Evolutionary conservation across 2,797 vertebrate species (phyloP).

Genomic region (Catostomus latipinnis): DNA sequence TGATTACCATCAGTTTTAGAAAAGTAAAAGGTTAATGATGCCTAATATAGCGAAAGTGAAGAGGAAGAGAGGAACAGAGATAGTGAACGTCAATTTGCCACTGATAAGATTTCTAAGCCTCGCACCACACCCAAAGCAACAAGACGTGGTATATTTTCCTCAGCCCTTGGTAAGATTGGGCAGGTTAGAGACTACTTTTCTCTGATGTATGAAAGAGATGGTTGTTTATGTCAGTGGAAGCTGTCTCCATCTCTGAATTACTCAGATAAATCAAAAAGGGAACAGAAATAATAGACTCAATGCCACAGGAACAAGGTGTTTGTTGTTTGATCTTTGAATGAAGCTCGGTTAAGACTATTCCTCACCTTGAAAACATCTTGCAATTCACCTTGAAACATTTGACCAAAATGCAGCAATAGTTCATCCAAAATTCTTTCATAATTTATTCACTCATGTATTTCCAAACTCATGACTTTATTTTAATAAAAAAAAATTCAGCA

Average conservation of each 20-base stretch:
- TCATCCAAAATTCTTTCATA: too few species aligned
- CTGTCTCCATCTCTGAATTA: slow-evolving; percentile 48
- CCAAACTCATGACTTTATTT: too few species aligned
- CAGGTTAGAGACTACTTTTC: slow-evolving; percentile 46
- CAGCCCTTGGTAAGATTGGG: slow-evolving; percentile 11
- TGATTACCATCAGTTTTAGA: slow-evolving; percentile 78
- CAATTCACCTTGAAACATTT: too few species aligned
- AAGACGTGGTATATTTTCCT: slow-evolving; percentile 43
- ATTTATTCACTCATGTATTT: too few species aligned
- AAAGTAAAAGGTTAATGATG: slow-evolving; percentile 75
- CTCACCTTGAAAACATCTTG: too few species aligned
- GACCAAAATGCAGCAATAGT: too few species aligned
- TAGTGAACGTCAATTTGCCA: slow-evolving; percentile 61
- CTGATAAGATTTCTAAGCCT: slow-evolving; percentile 67
- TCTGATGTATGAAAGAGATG: slow-evolving; percentile 50
- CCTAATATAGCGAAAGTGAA: slow-evolving; percentile 43
- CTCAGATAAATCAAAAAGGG: slow-evolving; percentile 56
- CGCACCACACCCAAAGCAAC: slow-evolving; percentile 47
- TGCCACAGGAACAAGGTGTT: slow-evolving; percentile 47
- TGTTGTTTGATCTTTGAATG: slow-evolving; percentile 54
- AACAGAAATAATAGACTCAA: slow-evolving; percentile 37
- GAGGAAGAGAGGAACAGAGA: slow-evolving; percentile 62
- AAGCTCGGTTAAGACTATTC: slow-evolving; percentile 29
- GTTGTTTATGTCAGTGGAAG: slow-evolving; percentile 51
- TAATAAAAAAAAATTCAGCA: too few species aligned